Conservation (phyloP, 2,113 vertebrate genomes). For the Hystrix cristata region DNA sequence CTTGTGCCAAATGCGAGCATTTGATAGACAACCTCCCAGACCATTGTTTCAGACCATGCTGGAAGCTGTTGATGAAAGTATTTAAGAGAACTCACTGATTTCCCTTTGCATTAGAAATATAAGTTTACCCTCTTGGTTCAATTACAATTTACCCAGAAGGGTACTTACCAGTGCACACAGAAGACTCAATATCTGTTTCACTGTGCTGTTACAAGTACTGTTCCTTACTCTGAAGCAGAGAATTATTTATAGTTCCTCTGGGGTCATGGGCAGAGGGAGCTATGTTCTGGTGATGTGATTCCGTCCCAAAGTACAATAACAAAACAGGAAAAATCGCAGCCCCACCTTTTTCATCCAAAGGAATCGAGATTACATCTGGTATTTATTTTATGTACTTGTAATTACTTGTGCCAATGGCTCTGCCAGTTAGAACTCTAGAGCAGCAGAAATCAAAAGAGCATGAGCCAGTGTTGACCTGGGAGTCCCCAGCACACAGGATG, state of each 20-base stretch:
- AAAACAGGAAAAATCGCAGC: slow-evolving; percentile 10
- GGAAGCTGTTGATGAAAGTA: neutral
- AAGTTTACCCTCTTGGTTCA: neutral
- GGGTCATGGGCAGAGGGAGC: neutral
- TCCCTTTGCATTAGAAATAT: neutral
- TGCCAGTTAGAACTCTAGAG: neutral
- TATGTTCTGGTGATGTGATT: neutral
- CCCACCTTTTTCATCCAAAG: neutral
- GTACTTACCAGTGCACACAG: neutral
- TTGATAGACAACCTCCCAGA: neutral
- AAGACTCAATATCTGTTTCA: neutral
- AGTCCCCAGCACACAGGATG: neutral
- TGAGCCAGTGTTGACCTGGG: neutral
- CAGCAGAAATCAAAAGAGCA: neutral
- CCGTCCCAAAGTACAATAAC: neutral
- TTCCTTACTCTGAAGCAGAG: neutral
- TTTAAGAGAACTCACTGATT: neutral
- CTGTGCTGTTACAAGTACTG: neutral
- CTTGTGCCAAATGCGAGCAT: neutral
- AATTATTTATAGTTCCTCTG: neutral
- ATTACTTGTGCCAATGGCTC: neutral
- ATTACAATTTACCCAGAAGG: neutral
- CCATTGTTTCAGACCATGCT: neutral
- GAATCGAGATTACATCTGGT: neutral
- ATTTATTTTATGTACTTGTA: neutral